Evolutionary conservation across 1,140 invertebrate genomes (phyloP).

Genomic region (Papilio xuthus): DNA sequence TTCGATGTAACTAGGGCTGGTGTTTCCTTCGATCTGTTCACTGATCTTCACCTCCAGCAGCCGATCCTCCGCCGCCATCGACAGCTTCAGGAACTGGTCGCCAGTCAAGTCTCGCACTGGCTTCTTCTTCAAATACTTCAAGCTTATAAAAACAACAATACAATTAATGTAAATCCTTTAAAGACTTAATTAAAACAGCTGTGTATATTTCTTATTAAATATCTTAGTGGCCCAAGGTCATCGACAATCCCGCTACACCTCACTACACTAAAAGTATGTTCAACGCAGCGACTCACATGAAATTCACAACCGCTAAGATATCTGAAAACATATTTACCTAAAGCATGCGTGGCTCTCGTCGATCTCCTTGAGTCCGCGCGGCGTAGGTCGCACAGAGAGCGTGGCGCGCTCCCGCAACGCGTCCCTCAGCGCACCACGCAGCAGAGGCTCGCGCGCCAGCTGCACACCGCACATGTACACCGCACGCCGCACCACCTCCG

Average conservation of each 20-base stretch:
- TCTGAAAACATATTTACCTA: constrained; percentile 85
- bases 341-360: constrained; percentile 96
- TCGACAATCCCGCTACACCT: no score
- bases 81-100: constrained; percentile 94
- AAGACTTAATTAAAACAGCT: no score
- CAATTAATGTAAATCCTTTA: neutral
- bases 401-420: constrained; percentile 96
- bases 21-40: constrained; percentile 90
- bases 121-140: constrained; percentile 98
- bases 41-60: constrained; percentile 88
- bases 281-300: no score
- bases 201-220: no score
- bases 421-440: constrained; percentile 92
- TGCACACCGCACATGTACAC: constrained; percentile 98
- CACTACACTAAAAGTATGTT: no score
- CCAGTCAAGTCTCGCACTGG: constrained; percentile 94
- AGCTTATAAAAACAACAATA: constrained; percentile 69
- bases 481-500: constrained; percentile 93
- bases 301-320: neutral
- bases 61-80: constrained; percentile 94
- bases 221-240: neutral
- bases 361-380: constrained; percentile 95
- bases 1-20: constrained; percentile 90
- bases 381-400: constrained; percentile 92
- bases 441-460: constrained; percentile 94